phyloP scores from a whole-genome alignment of 2,888 invertebrate genomes.

The Aphidoletes aphidimyza region DNA sequence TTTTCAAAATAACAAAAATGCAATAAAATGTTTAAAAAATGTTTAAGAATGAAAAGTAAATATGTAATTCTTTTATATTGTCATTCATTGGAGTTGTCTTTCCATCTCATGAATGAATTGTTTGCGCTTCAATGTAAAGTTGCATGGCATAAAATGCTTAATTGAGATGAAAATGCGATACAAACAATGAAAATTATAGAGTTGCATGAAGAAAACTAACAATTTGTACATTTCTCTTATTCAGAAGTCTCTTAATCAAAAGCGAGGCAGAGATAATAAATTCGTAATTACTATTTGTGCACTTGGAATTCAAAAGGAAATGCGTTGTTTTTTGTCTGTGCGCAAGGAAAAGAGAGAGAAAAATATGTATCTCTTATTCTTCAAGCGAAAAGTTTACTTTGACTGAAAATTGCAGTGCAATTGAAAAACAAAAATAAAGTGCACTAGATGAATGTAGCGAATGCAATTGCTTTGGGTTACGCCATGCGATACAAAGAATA shows the following conservation, averaged over 20 bases:
- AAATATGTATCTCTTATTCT: no score
- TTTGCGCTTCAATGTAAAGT: not conserved
- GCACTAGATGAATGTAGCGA: not conserved
- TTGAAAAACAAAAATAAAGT: no score
- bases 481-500: not conserved
- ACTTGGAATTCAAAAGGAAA: not conserved
- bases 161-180: not conserved
- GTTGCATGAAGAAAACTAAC: not conserved
- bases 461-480: not conserved
- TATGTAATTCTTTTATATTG: not conserved
- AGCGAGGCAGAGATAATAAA: not conserved
- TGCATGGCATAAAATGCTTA: not conserved
- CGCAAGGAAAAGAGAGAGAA: not conserved
- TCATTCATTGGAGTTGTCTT: not conserved
- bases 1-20: not conserved
- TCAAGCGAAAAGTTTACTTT: not conserved
- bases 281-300: not conserved
- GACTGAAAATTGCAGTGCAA: not conserved
- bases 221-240: not conserved
- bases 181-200: not conserved
- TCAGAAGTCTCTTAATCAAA: no score
- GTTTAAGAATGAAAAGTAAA: conserved; percentile 10
- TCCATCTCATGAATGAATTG: not conserved
- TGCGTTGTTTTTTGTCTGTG: not conserved
- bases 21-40: not conserved